Conservation (phyloP, 2,797 vertebrate genomes). For the Myotis findleyi region DNA sequence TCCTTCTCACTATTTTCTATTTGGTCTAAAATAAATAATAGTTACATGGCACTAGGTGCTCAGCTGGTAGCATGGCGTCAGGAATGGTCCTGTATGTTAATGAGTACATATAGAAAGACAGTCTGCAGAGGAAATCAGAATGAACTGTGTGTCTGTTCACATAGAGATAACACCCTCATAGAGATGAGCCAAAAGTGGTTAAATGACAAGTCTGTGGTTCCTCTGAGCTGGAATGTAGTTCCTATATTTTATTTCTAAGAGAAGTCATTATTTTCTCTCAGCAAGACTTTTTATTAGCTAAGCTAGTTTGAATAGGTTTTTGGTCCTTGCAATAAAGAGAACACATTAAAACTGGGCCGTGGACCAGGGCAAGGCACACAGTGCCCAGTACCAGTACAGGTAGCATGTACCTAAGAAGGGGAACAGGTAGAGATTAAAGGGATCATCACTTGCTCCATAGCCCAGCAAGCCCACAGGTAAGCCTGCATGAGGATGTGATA, state of each 20-base stretch:
- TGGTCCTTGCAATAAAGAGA: not conserved
- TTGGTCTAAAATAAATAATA: slow-evolving; percentile 23
- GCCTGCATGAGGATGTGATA: not conserved
- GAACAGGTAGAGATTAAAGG: not conserved
- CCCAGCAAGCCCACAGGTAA: not conserved
- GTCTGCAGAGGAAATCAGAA: not conserved
- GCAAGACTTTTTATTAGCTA: not conserved
- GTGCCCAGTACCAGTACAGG: not conserved
- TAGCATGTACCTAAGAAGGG: not conserved
- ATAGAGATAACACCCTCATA: not conserved
- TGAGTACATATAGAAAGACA: not conserved
- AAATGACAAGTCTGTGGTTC: not conserved
- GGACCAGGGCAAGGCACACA: not conserved
- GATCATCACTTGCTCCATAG: not conserved
- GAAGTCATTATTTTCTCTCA: not conserved
- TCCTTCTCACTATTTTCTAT: not conserved
- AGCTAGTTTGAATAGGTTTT: not conserved
- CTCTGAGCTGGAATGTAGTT: not conserved
- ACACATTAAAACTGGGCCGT: not conserved
- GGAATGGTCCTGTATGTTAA: not conserved
- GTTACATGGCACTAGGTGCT: not conserved
- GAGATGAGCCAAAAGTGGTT: not conserved
- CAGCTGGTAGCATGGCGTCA: not conserved
- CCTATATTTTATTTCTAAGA: not conserved
- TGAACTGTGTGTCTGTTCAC: not conserved